Evolutionary conservation across 2,797 vertebrate species (phyloP).

Genomic region (Megalops cyprinoides): DNA sequence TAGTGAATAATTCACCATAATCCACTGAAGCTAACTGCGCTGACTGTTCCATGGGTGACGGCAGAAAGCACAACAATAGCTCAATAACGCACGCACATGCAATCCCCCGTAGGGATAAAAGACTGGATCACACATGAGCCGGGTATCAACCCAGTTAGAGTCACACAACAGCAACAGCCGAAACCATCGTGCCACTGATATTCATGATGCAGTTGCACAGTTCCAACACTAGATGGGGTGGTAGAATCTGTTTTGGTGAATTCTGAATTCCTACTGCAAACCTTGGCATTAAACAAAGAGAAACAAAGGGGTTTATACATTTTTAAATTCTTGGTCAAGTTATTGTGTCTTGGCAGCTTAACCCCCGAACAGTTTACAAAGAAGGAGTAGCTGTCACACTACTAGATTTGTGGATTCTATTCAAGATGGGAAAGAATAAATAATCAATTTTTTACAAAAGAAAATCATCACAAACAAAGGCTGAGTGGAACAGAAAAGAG

Average conservation of each 20-base stretch:
- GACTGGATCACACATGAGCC: neutral
- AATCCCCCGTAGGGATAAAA: neutral
- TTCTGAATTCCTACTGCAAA: neutral
- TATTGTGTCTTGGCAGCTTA: no score
- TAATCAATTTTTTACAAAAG: neutral
- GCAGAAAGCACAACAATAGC: neutral
- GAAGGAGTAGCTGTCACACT: no score
- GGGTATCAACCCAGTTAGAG: neutral
- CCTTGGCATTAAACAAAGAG: neutral
- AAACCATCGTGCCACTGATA: neutral
- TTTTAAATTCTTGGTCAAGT: no score
- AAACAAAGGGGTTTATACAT: neutral
- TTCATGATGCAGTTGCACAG: neutral
- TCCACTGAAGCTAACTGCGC: neutral
- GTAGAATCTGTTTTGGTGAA: slow-evolving; percentile 2
- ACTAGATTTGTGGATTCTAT: neutral
- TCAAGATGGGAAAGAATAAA: neutral
- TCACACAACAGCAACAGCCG: neutral
- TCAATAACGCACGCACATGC: neutral
- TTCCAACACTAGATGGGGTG: slow-evolving; percentile 13
- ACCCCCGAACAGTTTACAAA: no score
- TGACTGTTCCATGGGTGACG: neutral
- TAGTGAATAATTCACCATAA: neutral
- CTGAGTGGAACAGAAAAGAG: neutral
- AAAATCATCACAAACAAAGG: no score